phyloP scores from a whole-genome alignment of 2,888 invertebrate species.

The Pteria penguin region DNA sequence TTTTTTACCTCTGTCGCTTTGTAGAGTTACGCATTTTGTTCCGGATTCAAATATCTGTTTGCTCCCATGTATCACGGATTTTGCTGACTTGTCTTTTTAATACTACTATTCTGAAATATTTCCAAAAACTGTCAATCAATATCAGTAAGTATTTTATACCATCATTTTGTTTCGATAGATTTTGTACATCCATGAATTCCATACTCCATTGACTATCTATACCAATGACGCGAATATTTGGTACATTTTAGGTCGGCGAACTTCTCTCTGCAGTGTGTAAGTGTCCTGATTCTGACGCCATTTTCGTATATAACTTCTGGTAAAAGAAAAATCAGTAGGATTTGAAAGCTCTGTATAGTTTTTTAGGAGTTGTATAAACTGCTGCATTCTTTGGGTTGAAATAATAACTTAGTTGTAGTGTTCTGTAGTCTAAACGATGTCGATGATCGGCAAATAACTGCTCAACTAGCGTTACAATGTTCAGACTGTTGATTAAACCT shows the following conservation, averaged over 20 bases:
- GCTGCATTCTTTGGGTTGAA: background rate
- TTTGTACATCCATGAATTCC: slow-evolving; percentile 44
- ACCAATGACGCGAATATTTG: slow-evolving; percentile 26
- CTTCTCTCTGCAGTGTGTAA: background rate
- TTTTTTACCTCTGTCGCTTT: no score
- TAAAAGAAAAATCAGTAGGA: no score
- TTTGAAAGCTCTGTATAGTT: background rate
- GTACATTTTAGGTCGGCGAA: background rate
- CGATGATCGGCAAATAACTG: no score
- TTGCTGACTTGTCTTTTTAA: no score
- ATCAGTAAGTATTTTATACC: slow-evolving; percentile 33
- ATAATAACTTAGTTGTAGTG: no score
- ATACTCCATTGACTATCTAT: slow-evolving; percentile 35
- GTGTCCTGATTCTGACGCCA: background rate
- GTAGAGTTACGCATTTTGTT: no score
- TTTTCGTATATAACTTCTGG: background rate
- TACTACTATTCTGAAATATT: no score
- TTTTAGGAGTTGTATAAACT: background rate
- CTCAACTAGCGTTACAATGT: no score
- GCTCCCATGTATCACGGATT: no score
- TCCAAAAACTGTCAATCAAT: slow-evolving; percentile 40
- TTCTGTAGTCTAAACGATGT: no score
- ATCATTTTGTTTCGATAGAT: slow-evolving; percentile 41
- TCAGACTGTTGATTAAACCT: no score
- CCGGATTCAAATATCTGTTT: no score